Conservation (phyloP, 2,888 invertebrate genomes). For the Pelosia muscerda region DNA sequence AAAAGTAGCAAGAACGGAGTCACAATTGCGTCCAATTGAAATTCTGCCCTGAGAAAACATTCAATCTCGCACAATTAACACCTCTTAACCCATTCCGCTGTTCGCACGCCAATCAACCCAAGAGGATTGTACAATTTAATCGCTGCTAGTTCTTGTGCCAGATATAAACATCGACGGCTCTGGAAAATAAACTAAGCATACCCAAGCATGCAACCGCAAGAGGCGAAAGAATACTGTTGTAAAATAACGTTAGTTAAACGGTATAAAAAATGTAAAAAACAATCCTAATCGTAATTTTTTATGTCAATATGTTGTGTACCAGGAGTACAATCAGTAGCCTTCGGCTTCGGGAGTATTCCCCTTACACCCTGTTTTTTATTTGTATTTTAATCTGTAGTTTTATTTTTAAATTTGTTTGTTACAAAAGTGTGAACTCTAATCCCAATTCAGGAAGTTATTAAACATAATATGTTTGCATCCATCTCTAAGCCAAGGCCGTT, state of each 20-base stretch:
- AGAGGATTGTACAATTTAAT: conserved; percentile 71
- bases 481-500: conserved; percentile 55
- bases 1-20: conserved; percentile 41
- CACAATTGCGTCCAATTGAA: conserved; percentile 85
- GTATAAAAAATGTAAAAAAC: too few species aligned
- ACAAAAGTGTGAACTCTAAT: conserved; percentile 2
- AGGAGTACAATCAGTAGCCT: too few species aligned
- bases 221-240: too few species aligned
- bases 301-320: too few species aligned
- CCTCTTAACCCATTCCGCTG: conserved; percentile 85
- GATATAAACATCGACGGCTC: conserved; percentile 41
- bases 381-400: neutral
- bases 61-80: conserved; percentile 87
- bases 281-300: too few species aligned
- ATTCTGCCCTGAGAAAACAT: conserved; percentile 86
- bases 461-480: conserved; percentile 19
- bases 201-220: too few species aligned
- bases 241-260: too few species aligned
- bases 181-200: neutral
- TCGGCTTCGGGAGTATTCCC: too few species aligned
- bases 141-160: conserved; percentile 51
- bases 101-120: conserved; percentile 84
- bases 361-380: too few species aligned
- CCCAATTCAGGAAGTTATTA: conserved; percentile 12
- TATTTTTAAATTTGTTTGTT: neutral